Percentiles rank a stretch among this genome's conserved stretches.
Conservation (phyloP, 2,113 vertebrate genomes). For the Loxodonta africana region DNA sequence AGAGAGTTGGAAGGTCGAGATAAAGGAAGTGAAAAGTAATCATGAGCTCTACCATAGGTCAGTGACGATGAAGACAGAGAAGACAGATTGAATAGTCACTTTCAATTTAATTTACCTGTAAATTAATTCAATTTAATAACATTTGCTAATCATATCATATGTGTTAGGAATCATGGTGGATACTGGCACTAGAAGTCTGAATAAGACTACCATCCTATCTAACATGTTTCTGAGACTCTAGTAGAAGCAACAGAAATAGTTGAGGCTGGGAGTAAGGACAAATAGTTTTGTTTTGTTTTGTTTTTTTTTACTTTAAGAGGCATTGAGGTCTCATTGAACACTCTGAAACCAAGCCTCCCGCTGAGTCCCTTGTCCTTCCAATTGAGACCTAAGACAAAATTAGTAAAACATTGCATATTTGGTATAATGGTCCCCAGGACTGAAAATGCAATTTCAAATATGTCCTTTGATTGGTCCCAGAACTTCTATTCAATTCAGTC, state of each 20-base stretch:
- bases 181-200: background rate
- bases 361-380: background rate
- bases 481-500: conserved; percentile 48
- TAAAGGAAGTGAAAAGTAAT: background rate
- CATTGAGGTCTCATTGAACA: background rate
- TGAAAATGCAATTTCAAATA: conserved; percentile 18
- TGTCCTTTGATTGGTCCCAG: conserved; percentile 62
- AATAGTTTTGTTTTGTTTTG: background rate
- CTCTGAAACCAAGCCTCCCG: background rate
- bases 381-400: background rate
- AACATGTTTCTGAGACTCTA: background rate
- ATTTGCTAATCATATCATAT: background rate
- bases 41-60: background rate
- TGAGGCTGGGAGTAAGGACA: background rate
- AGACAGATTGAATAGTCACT: background rate
- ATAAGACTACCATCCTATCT: accelerated
- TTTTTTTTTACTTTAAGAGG: background rate
- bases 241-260: background rate
- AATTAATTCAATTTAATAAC: background rate
- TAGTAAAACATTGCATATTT: background rate
- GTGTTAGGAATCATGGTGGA: background rate
- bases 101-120: background rate
- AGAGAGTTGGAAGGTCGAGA: background rate
- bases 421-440: background rate
- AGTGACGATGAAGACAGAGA: background rate